Conservation (phyloP, 2,113 vertebrate species). For the Dicaeum eximium region DNA sequence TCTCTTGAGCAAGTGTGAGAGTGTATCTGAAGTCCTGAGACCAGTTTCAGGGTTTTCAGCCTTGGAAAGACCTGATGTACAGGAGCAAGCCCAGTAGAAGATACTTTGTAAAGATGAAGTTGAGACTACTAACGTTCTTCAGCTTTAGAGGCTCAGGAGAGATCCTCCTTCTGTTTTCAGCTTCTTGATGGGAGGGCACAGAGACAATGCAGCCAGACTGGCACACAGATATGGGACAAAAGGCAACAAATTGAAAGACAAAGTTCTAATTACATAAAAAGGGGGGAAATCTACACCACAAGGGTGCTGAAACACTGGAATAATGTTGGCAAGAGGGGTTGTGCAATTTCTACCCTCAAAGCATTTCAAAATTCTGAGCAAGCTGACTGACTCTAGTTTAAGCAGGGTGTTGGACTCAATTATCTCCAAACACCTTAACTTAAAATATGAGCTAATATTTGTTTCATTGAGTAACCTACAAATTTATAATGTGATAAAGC, state of each 20-base stretch:
- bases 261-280: background rate
- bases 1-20: background rate
- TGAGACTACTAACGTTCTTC: background rate
- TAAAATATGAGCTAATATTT: background rate
- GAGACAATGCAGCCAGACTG: background rate
- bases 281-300: background rate
- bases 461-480: background rate
- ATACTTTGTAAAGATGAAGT: background rate
- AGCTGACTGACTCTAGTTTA: background rate
- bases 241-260: background rate
- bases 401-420: background rate
- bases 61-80: background rate
- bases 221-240: background rate
- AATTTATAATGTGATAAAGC: background rate
- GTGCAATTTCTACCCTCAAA: background rate
- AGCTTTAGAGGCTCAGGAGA: background rate
- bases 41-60: background rate
- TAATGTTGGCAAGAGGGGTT: background rate
- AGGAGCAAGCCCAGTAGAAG: background rate
- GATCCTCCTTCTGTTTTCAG: background rate
- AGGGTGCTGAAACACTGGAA: background rate
- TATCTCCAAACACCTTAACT: background rate
- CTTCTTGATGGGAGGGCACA: background rate
- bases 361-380: background rate
- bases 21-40: accelerated